Percentiles rank a stretch among this genome's conserved stretches.
These are phyloP conservation scores for Drosophila lacertosa DNA, from an alignment of 1,140 invertebrate genomes.

Conservation along the genomic window DNA sequence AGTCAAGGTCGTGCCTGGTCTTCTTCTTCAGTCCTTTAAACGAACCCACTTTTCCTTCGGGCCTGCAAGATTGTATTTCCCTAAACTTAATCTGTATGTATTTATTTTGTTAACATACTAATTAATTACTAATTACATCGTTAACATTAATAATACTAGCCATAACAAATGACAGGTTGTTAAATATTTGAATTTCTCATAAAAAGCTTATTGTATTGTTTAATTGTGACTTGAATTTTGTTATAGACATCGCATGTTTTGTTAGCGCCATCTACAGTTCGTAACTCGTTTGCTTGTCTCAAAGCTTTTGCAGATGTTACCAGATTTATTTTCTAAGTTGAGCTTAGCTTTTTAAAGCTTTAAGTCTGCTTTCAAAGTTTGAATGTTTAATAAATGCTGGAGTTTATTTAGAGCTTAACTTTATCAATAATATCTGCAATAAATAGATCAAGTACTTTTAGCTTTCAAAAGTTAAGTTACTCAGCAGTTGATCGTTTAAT, in stretches of 20 bases:
- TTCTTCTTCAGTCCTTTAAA: no score
- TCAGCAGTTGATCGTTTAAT: no score
- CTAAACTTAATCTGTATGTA: neutral
- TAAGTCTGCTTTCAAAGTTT: conserved; percentile 6
- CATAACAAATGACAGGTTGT: conserved; percentile 27
- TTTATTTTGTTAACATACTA: neutral
- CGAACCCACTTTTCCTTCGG: neutral
- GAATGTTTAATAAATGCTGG: neutral
- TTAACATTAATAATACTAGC: neutral
- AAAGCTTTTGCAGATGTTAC: conserved; percentile 39
- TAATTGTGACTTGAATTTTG: neutral
- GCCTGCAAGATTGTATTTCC: neutral
- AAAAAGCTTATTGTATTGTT: neutral
- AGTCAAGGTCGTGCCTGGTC: neutral
- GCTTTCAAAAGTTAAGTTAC: no score
- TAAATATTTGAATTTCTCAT: conserved; percentile 9
- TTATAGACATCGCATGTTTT: neutral
- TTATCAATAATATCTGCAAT: neutral
- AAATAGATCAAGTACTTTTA: neutral
- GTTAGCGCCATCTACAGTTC: conserved; percentile 53
- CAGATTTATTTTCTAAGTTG: conserved; percentile 10
- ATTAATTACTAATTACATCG: neutral
- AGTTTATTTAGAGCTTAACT: neutral
- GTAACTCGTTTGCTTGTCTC: conserved; percentile 15
- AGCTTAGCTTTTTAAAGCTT: conserved; percentile 1